A percentile compares a stretch with the other conserved stretches of the same genome.
Evolutionary conservation across 2,888 invertebrate species (phyloP).

Genomic region (Ecliptopera silaceata): DNA sequence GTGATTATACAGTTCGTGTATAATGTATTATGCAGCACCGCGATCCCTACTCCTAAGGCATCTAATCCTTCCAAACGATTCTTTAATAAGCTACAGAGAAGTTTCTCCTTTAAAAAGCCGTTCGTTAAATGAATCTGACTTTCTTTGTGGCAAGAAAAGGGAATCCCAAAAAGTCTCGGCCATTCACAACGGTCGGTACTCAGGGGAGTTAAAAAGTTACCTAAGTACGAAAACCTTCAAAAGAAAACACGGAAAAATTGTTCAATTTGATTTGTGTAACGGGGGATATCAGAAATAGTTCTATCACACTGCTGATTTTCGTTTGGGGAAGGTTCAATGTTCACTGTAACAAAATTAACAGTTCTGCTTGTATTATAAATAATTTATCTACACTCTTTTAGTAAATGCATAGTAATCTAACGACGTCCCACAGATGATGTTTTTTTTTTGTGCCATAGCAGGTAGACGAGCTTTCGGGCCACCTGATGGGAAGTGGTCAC

Average conservation of each 20-base stretch:
- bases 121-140: conserved; percentile 71
- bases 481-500: no score
- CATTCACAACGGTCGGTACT: conserved; percentile 68
- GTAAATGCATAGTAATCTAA: no score
- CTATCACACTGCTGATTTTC: conserved; percentile 14
- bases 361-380: no score
- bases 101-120: conserved; percentile 63
- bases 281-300: conserved; percentile 28
- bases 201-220: conserved; percentile 66
- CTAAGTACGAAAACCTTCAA: conserved; percentile 49
- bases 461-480: no score
- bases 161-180: conserved; percentile 64
- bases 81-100: conserved; percentile 73
- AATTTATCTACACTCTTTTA: no score
- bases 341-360: not conserved
- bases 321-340: no score
- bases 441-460: no score
- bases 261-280: conserved; percentile 51
- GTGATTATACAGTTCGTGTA: conserved; percentile 3
- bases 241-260: conserved; percentile 54
- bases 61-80: conserved; percentile 62
- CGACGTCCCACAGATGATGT: no score
- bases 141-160: conserved; percentile 70
- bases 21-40: conserved; percentile 45
- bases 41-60: conserved; percentile 48